Evolutionary conservation across 2,797 vertebrate species (phyloP).

Genomic region (Mormyrops attenuatus): DNA sequence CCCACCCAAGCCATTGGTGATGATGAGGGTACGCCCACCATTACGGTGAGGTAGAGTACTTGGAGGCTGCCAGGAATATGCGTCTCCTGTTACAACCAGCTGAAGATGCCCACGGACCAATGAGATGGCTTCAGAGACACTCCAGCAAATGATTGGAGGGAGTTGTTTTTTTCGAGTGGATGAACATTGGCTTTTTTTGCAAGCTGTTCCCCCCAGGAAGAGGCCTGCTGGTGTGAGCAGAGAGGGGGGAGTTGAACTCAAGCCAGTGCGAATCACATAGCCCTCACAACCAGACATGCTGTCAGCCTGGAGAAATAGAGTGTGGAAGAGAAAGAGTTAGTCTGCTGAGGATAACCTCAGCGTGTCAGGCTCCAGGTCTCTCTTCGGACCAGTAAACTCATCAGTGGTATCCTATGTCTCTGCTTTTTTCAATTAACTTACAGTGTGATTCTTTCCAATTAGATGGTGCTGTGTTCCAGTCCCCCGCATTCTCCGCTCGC

Average conservation of each 20-base stretch:
- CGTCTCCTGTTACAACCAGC: background rate
- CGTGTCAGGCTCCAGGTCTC: background rate
- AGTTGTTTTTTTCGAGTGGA: background rate
- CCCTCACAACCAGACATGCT: background rate
- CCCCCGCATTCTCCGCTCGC: too few relatives aligned
- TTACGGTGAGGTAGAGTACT: background rate
- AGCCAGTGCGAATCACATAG: background rate
- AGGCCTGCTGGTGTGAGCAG: background rate
- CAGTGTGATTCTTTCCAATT: background rate
- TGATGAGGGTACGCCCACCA: background rate
- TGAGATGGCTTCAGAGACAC: background rate
- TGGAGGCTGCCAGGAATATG: background rate
- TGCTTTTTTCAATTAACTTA: background rate
- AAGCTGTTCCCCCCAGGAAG: background rate
- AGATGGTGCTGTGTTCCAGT: background rate
- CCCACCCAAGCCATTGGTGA: background rate
- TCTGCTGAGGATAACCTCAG: background rate
- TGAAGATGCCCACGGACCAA: background rate
- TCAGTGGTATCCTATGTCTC: background rate
- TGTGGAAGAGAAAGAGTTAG: background rate
- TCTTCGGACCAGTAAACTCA: background rate
- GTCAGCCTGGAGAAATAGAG: background rate
- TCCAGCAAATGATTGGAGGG: background rate
- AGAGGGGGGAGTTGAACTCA: background rate
- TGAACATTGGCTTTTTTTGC: background rate